Evolutionary conservation across 2,113 vertebrate genomes (phyloP), one percentile per base, ranked within the genome.

Genomic region (Cariama cristata): DNA sequence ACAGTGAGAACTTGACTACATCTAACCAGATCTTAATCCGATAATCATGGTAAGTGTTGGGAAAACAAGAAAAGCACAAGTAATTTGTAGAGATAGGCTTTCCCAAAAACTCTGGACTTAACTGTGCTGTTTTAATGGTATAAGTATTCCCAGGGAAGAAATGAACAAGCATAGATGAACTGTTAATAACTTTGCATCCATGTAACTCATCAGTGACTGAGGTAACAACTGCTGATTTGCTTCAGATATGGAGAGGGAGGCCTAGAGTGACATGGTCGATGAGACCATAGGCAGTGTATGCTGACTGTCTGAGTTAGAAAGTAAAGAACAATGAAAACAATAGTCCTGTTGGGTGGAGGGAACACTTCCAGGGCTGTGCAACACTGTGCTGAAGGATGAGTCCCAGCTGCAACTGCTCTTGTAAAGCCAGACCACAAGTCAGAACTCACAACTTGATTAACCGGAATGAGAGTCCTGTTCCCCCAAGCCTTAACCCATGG

Each of bases 401-500:
- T 44, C 32, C 45, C 20, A 42, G 24, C 19, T 67, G 24, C 52
- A 58, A 28, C 20, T 8, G 15, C 19, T 35, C 35, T 22, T 50
- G 11, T 56, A 47, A 49, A 68, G 8, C 12, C 44, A 58, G 63
- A 24, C 12, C n/a, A 42, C 0, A 3, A 86, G 24, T 5, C 35
- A 52, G 14, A 21, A 58, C 44, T 73, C 3, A 20, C 1, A 3
- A 44, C 32, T 27, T 27, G 17, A 42, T 50, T 18, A 52, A 4
- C 9, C 38, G 4, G 5, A 64, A 28, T 35, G 15, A 40, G 28
- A 40, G 6, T 33, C 27, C 56, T 44, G 24, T 47, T 56, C 6
- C 20, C 14, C 14, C 0, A 0, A 40, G 30, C 8, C 15, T 56
- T 28, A 50, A 20, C 10, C 20, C 9, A 21, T 26, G 16, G 11